Evolutionary conservation across 2,113 vertebrate species (phyloP), one percentile per base, ranked within the genome.

Genomic region (Tyrannus savana): DNA sequence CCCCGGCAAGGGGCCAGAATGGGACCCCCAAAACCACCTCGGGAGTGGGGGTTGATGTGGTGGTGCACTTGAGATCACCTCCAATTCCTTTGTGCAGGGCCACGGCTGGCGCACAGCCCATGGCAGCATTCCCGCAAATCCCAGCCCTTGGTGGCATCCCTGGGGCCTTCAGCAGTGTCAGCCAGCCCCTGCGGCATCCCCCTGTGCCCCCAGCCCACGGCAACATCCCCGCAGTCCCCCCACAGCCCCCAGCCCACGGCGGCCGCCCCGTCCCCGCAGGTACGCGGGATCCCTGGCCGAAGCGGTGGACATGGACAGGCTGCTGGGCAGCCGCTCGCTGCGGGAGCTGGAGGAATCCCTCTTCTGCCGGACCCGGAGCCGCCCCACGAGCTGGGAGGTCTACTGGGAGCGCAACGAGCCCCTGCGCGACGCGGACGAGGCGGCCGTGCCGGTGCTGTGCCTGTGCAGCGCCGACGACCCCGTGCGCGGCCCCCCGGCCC

Each of bases 361-460:
- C 76, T 99, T 98, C 97, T 99, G 99, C 92, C 94, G 66, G 74
- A 95, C 87, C 67, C 96, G 94, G 92, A 96, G 72, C 75, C 92
- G 12, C 59, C 90, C 96, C 64, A 93, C 84, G 58, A 98, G 97
- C 93, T 99, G 99, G 99, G 98, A 98, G 35, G 59, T 87, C 41
- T 99, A 99, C 95, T 99, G 99, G 99, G 98, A 98, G 33, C 97
- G 92, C 87, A 99, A 99, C 3, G 99, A 99, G 84, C 99, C 99
- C 4, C 97, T 99, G 62, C 98, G 98, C n/a, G 99, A 99, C 1
- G 99, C 98, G 35, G 99, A 99, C 11, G 99, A 99, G 86, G 98
- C 97, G 5, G 98, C 98, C 0, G 98, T 99, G 23, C 99, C 99
- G 0, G 98, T 99, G 42, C 97, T 99, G 72, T 99, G 99, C 30